Percentiles rank a stretch among this genome's conserved stretches.
phyloP scores from a whole-genome alignment of 2,888 invertebrate species.

The Brenthis hecate region DNA sequence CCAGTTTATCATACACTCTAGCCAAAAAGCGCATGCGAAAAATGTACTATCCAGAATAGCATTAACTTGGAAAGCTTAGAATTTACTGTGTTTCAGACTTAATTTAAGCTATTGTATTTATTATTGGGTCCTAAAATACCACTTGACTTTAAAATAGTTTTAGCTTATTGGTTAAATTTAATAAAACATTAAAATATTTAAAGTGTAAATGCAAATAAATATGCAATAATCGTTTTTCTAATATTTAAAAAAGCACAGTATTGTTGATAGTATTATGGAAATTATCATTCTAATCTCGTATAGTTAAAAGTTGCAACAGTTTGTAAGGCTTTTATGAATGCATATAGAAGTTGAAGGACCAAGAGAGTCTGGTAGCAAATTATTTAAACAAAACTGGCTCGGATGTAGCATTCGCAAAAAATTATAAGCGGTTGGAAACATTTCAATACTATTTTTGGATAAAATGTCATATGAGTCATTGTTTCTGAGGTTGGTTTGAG shows the following conservation, averaged over 20 bases:
- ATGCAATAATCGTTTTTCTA: no score
- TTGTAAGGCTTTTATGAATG: constrained; percentile 11
- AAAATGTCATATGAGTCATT: constrained; percentile 36
- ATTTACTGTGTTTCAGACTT: no score
- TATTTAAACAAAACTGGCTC: constrained; percentile 41
- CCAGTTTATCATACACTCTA: constrained; percentile 37
- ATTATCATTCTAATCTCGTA: no score
- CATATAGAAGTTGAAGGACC: constrained; percentile 30
- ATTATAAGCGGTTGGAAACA: constrained; percentile 31
- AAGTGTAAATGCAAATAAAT: no score
- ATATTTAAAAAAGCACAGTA: no score
- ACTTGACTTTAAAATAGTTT: no score
- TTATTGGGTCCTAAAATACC: no score
- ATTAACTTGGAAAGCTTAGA: not conserved
- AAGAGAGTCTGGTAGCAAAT: constrained; percentile 33
- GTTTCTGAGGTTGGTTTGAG: constrained; percentile 12
- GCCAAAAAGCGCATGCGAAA: constrained; percentile 34
- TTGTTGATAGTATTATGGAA: no score
- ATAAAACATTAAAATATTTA: no score
- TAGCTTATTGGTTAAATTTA: no score
- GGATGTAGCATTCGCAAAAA: constrained; percentile 39
- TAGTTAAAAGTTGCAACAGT: not conserved
- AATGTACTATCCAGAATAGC: not conserved
- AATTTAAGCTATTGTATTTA: no score
- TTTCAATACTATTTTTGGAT: constrained; percentile 34